Percentiles rank a stretch among this genome's conserved stretches.
Evolutionary conservation across 2,113 vertebrate species (phyloP).

Genomic region (Aplodontia rufa): DNA sequence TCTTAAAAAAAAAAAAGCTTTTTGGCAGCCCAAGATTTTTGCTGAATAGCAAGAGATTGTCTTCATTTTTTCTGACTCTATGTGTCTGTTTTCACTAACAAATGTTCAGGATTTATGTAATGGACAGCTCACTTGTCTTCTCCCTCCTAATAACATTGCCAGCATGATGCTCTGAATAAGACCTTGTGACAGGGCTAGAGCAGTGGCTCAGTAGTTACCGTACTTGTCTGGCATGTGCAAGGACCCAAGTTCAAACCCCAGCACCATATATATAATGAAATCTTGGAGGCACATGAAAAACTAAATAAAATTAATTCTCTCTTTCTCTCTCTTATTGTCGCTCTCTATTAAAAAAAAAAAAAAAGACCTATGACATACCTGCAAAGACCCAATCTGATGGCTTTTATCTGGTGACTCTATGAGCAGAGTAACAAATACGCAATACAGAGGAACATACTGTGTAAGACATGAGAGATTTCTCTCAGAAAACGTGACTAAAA

Average conservation of each 20-base stretch:
- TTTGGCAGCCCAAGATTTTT: background rate
- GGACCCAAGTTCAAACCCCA: too few species aligned
- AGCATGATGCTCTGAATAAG: background rate
- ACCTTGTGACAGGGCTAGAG: background rate
- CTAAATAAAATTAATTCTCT: too few species aligned
- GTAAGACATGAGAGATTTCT: background rate
- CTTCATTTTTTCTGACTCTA: background rate
- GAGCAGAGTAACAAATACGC: background rate
- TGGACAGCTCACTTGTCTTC: background rate
- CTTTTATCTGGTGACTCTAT: background rate
- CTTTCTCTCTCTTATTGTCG: too few species aligned
- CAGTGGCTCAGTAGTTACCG: too few species aligned
- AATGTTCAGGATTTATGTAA: background rate
- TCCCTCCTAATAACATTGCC: background rate
- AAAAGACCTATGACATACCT: background rate
- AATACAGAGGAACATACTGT: background rate
- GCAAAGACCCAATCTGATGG: background rate
- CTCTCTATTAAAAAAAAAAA: too few species aligned
- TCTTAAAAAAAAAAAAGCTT: too few species aligned
- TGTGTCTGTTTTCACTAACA: background rate
- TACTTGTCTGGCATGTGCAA: too few species aligned
- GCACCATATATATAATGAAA: too few species aligned
- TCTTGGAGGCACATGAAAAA: too few species aligned
- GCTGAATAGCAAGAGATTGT: background rate
- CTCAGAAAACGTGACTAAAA: background rate